Percentiles rank a stretch among this genome's conserved stretches.
These are phyloP conservation scores for Cyphomyrus discorhynchus DNA, from an alignment of 2,113 vertebrate species.

Conservation along the genomic window DNA sequence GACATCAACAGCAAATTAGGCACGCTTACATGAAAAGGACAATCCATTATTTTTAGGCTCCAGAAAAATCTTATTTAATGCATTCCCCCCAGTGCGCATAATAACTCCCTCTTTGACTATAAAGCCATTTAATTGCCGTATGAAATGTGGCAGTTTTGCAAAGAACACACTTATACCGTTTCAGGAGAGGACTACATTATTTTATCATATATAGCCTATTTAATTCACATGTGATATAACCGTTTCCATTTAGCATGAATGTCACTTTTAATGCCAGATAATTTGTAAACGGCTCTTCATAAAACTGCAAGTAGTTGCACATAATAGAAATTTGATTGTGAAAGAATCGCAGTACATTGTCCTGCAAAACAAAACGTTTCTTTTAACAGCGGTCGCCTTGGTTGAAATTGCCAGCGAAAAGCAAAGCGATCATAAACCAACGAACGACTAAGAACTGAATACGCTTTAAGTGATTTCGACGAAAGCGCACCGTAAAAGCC, in stretches of 20 bases:
- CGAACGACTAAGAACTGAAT: background rate
- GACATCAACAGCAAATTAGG: slow-evolving; percentile 15
- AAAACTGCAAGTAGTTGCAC: background rate
- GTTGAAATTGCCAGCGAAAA: background rate
- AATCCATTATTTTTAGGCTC: slow-evolving; percentile 1
- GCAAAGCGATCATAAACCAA: background rate
- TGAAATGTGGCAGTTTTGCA: background rate
- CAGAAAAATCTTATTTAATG: background rate
- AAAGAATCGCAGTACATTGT: background rate
- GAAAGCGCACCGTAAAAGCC: background rate
- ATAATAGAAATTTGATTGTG: background rate
- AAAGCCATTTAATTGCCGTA: background rate
- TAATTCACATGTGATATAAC: background rate
- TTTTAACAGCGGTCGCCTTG: background rate
- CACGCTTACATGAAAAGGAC: slow-evolving; percentile 6
- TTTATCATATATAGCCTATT: background rate
- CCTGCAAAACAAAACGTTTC: background rate
- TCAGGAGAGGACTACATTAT: background rate
- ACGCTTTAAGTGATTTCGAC: background rate
- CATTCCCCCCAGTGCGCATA: background rate
- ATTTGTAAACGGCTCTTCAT: background rate
- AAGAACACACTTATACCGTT: background rate
- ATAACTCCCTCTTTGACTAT: background rate
- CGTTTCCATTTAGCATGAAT: background rate
- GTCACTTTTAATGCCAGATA: background rate